Evolutionary conservation across 2,888 invertebrate genomes (phyloP).

Genomic region (Meiosimyza platycephala): DNA sequence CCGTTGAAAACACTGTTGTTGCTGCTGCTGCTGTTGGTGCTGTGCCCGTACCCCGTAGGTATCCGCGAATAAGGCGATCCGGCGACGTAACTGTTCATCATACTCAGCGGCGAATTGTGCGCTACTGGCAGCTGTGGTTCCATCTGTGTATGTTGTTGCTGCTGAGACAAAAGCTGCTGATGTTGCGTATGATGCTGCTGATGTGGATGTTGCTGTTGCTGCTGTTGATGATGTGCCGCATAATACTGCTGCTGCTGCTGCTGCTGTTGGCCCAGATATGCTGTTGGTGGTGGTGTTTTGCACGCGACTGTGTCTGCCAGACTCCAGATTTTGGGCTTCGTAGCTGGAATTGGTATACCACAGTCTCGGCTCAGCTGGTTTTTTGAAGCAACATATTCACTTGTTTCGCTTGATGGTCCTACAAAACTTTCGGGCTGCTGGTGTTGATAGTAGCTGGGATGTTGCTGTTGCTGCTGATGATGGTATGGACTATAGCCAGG

Average conservation of each 20-base stretch:
- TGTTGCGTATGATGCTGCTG: conserved; percentile 40
- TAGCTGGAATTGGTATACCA: conserved; percentile 88
- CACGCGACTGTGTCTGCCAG: conserved; percentile 93
- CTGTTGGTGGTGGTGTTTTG: conserved; percentile 88
- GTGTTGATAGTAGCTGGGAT: conserved; percentile 65
- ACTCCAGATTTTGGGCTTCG: conserved; percentile 96
- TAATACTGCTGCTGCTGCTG: conserved; percentile 54
- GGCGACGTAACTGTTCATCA: conserved; percentile 69
- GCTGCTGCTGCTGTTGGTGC: conserved; percentile 47
- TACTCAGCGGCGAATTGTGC: conserved; percentile 66
- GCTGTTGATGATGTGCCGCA: conserved; percentile 51
- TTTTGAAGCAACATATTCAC: conserved; percentile 70
- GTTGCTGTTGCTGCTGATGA: conserved; percentile 71
- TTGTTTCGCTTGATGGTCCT: conserved; percentile 75
- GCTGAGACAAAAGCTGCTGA: conserved; percentile 59
- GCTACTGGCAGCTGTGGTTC: conserved; percentile 47
- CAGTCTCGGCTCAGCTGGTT: conserved; percentile 78
- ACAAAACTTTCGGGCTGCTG: conserved; percentile 52
- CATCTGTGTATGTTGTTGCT: conserved; percentile 41
- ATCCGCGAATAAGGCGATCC: conserved; percentile 71
- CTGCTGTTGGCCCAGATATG: conserved; percentile 63
- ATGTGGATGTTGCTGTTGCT: conserved; percentile 46
- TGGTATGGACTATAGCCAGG: conserved; percentile 53
- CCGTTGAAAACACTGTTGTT: conserved; percentile 44
- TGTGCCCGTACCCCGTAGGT: conserved; percentile 68